Evolutionary conservation across 1,140 invertebrate genomes (phyloP).

Genomic region (Drosophila jambulina): DNA sequence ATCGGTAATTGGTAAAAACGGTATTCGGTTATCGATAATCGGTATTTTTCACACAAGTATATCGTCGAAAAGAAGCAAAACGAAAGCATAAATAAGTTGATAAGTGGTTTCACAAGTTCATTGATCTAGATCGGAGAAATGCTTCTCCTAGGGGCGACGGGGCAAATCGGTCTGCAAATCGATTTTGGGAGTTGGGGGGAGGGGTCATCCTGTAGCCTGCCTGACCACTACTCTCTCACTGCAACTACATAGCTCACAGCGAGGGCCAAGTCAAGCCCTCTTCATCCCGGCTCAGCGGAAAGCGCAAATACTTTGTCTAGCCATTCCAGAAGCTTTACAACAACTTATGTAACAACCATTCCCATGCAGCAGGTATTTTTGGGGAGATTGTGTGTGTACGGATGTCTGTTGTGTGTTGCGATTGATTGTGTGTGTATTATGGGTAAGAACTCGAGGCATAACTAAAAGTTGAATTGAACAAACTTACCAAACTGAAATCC

Average conservation of each 20-base stretch:
- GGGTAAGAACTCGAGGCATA: neutral
- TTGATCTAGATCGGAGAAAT: slow-evolving; percentile 11
- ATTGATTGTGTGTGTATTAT: neutral
- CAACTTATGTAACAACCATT: slow-evolving; percentile 61
- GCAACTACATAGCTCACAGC: slow-evolving; percentile 35
- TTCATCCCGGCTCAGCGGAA: slow-evolving; percentile 25
- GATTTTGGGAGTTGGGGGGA: neutral
- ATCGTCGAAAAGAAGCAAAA: slow-evolving; percentile 52
- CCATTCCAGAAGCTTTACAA: slow-evolving; percentile 67
- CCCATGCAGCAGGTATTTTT: slow-evolving; percentile 57
- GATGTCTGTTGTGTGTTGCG: slow-evolving; percentile 4
- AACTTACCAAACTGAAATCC: slow-evolving; percentile 47
- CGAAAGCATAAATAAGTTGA: slow-evolving; percentile 56
- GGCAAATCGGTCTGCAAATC: neutral
- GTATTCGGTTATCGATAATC: slow-evolving; percentile 39
- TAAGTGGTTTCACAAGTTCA: slow-evolving; percentile 33
- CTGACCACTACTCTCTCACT: slow-evolving; percentile 39
- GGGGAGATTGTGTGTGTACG: slow-evolving; percentile 16
- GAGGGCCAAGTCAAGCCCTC: neutral
- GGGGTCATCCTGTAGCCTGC: slow-evolving; percentile 15
- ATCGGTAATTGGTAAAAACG: slow-evolving; percentile 33
- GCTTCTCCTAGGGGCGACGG: neutral
- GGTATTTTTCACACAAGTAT: slow-evolving; percentile 27
- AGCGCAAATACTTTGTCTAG: slow-evolving; percentile 20
- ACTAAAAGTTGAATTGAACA: slow-evolving; percentile 11